These are phyloP conservation scores for Balearica regulorum DNA, from an alignment of 2,797 vertebrate genomes.

Conservation along the genomic window DNA sequence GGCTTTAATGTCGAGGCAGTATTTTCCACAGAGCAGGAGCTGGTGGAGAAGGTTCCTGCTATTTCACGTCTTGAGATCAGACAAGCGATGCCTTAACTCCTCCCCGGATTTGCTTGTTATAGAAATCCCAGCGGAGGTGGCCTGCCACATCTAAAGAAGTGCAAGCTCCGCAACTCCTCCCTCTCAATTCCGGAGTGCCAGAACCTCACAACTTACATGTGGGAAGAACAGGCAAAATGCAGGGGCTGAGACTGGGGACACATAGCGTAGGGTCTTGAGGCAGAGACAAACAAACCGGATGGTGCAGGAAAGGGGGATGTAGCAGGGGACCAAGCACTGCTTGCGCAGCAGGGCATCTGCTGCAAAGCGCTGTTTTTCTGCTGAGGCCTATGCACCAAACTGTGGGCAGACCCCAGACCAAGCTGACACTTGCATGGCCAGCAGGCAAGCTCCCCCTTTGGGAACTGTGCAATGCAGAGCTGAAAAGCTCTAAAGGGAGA, in stretches of 20 bases:
- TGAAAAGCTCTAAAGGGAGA: neutral
- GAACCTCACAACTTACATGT: neutral
- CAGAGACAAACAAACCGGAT: fast-evolving
- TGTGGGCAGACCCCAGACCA: neutral
- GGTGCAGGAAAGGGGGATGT: neutral
- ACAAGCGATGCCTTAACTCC: neutral
- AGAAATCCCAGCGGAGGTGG: neutral
- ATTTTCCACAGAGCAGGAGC: neutral
- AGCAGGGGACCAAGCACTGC: neutral
- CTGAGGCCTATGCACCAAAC: neutral
- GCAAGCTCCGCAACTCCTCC: constrained; percentile 16
- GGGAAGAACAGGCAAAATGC: neutral
- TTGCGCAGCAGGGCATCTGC: no score
- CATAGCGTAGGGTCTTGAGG: fast-evolving
- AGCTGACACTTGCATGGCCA: neutral
- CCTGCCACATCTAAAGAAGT: neutral
- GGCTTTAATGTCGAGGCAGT: fast-evolving
- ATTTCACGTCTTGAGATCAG: neutral
- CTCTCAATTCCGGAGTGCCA: neutral
- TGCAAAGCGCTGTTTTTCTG: neutral
- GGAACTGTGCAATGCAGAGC: neutral
- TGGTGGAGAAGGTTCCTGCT: neutral
- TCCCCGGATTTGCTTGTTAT: constrained; percentile 28
- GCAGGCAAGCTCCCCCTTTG: neutral
- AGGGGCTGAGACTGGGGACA: neutral